Conservation (phyloP, 2,797 vertebrate genomes). For the Pseudopleuronectes americanus region DNA sequence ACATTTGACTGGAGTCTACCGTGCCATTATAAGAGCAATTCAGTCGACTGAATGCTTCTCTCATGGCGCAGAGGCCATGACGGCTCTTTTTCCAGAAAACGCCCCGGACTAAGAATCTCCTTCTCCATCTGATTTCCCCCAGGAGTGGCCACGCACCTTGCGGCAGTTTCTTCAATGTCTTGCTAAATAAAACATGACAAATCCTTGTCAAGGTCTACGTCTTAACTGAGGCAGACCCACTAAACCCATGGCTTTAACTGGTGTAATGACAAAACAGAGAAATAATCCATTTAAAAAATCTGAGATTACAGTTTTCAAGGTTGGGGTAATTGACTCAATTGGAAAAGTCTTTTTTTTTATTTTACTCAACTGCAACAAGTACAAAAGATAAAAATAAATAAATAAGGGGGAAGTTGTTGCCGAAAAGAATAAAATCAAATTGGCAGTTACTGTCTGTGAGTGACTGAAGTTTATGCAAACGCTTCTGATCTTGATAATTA, state of each 20-base stretch:
- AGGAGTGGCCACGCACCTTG: slow-evolving; percentile 40
- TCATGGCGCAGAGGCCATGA: slow-evolving; percentile 57
- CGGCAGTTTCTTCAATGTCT: slow-evolving; percentile 48
- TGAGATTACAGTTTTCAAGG: slow-evolving; percentile 19
- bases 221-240: slow-evolving; percentile 33
- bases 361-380: slow-evolving; percentile 36
- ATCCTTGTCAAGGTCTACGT: slow-evolving; percentile 42
- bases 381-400: slow-evolving; percentile 21
- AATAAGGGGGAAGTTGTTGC: slow-evolving; percentile 9
- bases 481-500: slow-evolving; percentile 81
- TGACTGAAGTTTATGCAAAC: slow-evolving; percentile 71
- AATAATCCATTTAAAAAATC: slow-evolving; percentile 21
- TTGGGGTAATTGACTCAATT: slow-evolving; percentile 14
- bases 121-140: slow-evolving; percentile 65
- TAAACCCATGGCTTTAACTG: slow-evolving; percentile 24
- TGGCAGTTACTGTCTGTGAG: slow-evolving; percentile 70
- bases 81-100: slow-evolving; percentile 45
- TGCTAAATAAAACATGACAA: slow-evolving; percentile 60
- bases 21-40: slow-evolving; percentile 68
- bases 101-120: slow-evolving; percentile 48
- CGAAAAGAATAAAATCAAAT: slow-evolving; percentile 58
- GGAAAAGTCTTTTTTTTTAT: slow-evolving; percentile 22
- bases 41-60: slow-evolving; percentile 63
- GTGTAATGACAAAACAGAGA: slow-evolving; percentile 18
- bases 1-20: slow-evolving; percentile 65